Percentiles rank a stretch among this genome's conserved stretches.
Evolutionary conservation across 2,888 invertebrate genomes (phyloP).

Genomic region (Papilio protenor): DNA sequence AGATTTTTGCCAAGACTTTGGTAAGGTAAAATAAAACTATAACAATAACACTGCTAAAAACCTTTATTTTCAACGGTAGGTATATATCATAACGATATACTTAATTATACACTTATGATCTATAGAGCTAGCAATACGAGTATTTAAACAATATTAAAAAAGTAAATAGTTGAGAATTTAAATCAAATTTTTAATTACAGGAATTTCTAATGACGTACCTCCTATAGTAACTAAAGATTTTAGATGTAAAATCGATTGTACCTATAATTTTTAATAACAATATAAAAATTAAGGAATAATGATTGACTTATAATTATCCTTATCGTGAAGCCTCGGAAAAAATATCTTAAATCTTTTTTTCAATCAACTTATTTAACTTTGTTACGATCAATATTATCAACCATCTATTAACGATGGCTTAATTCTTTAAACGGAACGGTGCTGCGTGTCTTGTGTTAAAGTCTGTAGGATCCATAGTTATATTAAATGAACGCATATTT

Average conservation of each 20-base stretch:
- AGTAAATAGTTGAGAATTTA: background rate
- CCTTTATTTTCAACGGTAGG: background rate
- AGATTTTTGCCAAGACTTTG: background rate
- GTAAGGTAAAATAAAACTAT: background rate
- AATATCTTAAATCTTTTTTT: background rate
- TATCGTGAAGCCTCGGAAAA: no score
- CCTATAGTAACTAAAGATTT: background rate
- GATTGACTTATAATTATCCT: no score
- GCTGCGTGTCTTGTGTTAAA: background rate
- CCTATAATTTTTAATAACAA: background rate
- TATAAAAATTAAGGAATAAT: background rate
- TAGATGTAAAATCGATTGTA: background rate
- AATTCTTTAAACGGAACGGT: conserved; percentile 6
- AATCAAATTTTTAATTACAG: background rate
- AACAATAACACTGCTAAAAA: background rate
- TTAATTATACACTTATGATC: background rate
- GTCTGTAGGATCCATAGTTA: background rate
- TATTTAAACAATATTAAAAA: background rate
- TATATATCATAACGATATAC: background rate
- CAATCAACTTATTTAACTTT: background rate
- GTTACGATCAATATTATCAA: background rate
- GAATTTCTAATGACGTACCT: background rate
- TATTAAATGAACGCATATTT: conserved; percentile 1
- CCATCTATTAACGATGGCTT: background rate
- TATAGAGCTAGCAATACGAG: background rate